These are phyloP conservation scores for Callipepla californica DNA, from an alignment of 2,113 vertebrate species.

Conservation along the genomic window DNA sequence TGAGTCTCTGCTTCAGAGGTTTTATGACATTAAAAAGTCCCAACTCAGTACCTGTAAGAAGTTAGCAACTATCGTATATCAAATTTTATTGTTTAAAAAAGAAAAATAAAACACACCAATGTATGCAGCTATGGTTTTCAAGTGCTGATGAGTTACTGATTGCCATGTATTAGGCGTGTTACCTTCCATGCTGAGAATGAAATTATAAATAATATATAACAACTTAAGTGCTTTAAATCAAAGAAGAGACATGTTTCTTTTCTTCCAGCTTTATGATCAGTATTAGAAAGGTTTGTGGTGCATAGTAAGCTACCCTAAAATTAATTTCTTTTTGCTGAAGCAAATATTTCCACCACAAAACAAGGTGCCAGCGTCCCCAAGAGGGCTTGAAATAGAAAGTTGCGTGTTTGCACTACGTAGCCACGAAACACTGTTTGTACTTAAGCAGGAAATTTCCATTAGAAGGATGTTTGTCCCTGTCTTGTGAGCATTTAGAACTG, in stretches of 20 bases:
- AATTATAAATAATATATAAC: constrained; percentile 37
- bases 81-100: constrained; percentile 8
- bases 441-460: background rate
- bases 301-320: constrained; percentile 26
- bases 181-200: background rate
- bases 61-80: constrained; percentile 59
- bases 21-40: constrained; percentile 54
- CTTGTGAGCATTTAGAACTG: background rate
- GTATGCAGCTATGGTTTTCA: background rate
- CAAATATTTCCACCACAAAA: background rate
- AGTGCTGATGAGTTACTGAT: background rate
- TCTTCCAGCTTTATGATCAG: background rate
- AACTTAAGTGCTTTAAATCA: constrained; percentile 39
- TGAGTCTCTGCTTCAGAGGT: constrained; percentile 5
- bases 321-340: constrained; percentile 17
- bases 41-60: constrained; percentile 54
- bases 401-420: background rate
- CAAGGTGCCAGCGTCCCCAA: background rate
- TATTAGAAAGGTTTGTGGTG: background rate
- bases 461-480: background rate
- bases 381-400: background rate
- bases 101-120: background rate
- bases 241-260: background rate
- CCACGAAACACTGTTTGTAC: background rate
- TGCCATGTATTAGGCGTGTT: background rate